Base-by-base conservation (phyloP, 2,113 vertebrate genomes). In the Marcusenius ussheri region DNA sequence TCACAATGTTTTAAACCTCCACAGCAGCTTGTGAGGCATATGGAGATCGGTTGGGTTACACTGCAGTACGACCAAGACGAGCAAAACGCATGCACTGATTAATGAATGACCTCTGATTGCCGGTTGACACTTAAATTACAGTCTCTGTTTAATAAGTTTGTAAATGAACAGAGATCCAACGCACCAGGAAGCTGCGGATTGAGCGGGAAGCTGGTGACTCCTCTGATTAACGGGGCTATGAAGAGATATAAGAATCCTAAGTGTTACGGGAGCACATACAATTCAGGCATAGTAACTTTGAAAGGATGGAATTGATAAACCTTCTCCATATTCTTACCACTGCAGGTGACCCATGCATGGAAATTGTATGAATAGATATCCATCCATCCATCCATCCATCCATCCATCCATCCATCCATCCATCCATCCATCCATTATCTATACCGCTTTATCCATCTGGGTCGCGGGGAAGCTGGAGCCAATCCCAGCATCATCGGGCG, bases 81-180 rank as follows among this genome's bases (percentile, higher is more conserved):
- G 49, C n/a, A 19, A 31, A 21, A 24, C 9, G 3, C 19, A n/a
- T 19, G 10, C 9, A 39, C 11, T 47, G 51, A 46, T 58, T 31
- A 11, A 85, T 45, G 39, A 62, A 58, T 56, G 89, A 89, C 74
- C 77, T 47, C 50, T 15, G n/a, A 62, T 42, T 62, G 39, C 11
- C 39, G 4, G 49, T 51, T 24, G 49, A 83, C 49, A 53, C 39
- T 24, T 27, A 85, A 13, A 83, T 56, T 49, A 50, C 47, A 53
- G 31, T 83, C 45, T 35, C 39, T 45, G 19, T 27, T 89, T 89
- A 89, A 84, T 89, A 51, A 89, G 27, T 80, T 62, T n/a, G 27
- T 62, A 84, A 85, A 62, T 62, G 51, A 62, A 84, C 39, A 9
- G 77, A n/a, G 11, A 58, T 56, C 51, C 84, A 62, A 58, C 80